Conservation (phyloP, 2,113 vertebrate genomes). For the Nannospalax galili region DNA sequence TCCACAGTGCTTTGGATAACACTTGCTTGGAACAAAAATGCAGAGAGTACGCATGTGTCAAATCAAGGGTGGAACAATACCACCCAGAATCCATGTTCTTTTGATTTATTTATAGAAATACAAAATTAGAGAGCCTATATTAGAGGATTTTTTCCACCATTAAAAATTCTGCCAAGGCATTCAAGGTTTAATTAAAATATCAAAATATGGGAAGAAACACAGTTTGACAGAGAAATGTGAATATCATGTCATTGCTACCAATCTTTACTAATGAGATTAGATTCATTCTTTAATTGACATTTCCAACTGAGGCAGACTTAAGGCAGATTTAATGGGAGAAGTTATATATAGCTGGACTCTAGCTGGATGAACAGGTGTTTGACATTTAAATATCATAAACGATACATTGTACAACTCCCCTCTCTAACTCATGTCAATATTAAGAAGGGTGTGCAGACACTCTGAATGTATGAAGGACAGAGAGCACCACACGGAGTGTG, state of each 20-base stretch:
- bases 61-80: neutral
- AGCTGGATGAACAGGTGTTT: slow-evolving; percentile 53
- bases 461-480: slow-evolving; percentile 23
- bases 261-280: slow-evolving; percentile 73
- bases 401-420: neutral
- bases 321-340: slow-evolving; percentile 40
- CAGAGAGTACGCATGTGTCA: neutral
- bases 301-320: slow-evolving; percentile 66
- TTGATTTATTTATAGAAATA: neutral
- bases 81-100: slow-evolving; percentile 17
- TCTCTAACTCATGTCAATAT: slow-evolving; percentile 22
- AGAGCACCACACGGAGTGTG: neutral
- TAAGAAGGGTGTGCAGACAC: slow-evolving; percentile 35
- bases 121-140: neutral
- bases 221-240: slow-evolving; percentile 62
- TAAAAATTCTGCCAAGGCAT: slow-evolving; percentile 53
- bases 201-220: slow-evolving; percentile 57
- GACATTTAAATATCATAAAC: slow-evolving; percentile 71
- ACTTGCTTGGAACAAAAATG: neutral
- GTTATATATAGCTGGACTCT: slow-evolving; percentile 67
- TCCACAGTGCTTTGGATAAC: neutral
- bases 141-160: slow-evolving; percentile 51
- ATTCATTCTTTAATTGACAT: slow-evolving; percentile 73
- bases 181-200: slow-evolving; percentile 62
- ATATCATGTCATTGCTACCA: slow-evolving; percentile 46